Evolutionary conservation across 1,140 invertebrate species (phyloP).

Genomic region (Luehdorfia chinensis): DNA sequence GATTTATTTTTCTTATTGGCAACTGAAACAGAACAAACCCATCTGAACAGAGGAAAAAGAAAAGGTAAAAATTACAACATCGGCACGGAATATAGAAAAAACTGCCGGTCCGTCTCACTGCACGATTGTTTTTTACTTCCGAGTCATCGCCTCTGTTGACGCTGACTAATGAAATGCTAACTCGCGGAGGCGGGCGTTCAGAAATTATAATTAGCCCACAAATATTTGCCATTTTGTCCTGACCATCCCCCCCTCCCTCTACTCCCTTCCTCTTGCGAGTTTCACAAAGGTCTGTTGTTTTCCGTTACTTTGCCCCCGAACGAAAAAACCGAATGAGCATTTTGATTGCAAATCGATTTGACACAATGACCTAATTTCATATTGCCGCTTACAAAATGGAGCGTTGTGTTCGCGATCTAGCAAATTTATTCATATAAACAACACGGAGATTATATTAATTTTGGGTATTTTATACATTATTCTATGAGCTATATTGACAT

Average conservation of each 20-base stretch:
- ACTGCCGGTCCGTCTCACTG: background rate
- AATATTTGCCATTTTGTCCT: background rate
- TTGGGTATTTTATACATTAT: too few relatives aligned
- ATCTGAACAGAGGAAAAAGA: background rate
- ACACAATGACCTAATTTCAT: background rate
- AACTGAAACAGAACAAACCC: background rate
- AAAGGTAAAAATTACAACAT: background rate
- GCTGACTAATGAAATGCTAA: background rate
- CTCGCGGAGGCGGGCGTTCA: background rate
- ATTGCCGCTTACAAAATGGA: background rate
- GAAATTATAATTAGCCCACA: constrained; percentile 1
- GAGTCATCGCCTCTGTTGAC: background rate
- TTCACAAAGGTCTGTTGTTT: background rate
- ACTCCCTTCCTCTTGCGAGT: too few relatives aligned
- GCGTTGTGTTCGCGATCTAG: too few relatives aligned
- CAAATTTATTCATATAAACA: too few relatives aligned
- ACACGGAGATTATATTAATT: too few relatives aligned
- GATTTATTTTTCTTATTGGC: background rate
- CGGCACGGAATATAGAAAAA: background rate
- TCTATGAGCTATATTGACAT: too few relatives aligned
- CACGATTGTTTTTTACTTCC: too few relatives aligned
- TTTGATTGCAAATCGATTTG: background rate
- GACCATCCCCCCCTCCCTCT: background rate
- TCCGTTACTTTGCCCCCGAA: background rate
- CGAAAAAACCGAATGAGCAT: background rate